These are phyloP conservation scores for Pipra filicauda DNA, from an alignment of 2,113 vertebrate genomes.

Conservation along the genomic window DNA sequence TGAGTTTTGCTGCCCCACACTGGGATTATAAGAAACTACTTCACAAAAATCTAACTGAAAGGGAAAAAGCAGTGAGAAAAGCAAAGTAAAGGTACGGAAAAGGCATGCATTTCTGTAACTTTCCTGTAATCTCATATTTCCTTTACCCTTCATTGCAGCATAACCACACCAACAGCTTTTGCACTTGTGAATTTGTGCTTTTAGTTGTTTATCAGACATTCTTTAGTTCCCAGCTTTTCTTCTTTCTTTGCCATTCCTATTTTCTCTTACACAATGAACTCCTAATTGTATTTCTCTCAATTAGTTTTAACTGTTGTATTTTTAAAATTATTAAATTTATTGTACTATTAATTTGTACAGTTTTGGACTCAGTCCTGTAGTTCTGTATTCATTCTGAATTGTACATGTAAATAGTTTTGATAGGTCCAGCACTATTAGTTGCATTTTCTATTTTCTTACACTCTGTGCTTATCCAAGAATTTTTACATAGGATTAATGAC, in stretches of 20 bases:
- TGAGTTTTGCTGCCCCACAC: constrained; percentile 35
- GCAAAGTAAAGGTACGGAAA: not conserved
- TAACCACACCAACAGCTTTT: not conserved
- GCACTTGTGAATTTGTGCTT: not conserved
- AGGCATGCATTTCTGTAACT: not conserved
- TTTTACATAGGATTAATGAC: not conserved
- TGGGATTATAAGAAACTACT: not conserved
- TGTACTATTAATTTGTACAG: not conserved
- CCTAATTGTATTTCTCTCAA: not conserved
- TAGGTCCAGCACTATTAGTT: not conserved
- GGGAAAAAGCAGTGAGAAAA: not conserved
- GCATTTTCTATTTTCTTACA: not conserved
- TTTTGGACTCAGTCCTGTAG: not conserved
- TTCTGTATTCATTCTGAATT: not conserved
- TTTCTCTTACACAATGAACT: not conserved
- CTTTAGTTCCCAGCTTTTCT: not conserved
- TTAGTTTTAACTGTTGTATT: not conserved
- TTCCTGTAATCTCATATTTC: not conserved
- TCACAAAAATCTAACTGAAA: not conserved
- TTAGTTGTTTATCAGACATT: not conserved
- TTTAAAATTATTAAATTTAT: not conserved
- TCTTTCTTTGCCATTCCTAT: not conserved
- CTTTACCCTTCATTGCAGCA: not conserved
- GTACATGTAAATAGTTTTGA: not conserved
- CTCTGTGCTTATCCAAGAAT: not conserved